Evolutionary conservation across 2,888 invertebrate genomes (phyloP), one percentile per base, ranked within the genome.

Genomic region (Neoscelio sp.): DNA sequence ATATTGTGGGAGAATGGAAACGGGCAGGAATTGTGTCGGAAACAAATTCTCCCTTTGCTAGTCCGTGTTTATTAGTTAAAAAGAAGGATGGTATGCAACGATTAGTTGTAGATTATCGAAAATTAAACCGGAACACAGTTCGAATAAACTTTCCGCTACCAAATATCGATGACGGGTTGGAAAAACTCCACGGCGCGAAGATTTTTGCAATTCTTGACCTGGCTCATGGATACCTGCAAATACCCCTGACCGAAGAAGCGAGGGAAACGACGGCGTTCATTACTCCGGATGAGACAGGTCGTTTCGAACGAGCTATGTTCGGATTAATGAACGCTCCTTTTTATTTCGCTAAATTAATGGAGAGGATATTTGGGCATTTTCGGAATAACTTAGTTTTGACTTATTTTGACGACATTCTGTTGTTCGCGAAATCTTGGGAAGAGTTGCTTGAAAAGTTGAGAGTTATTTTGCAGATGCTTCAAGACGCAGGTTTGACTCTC

Each of bases 331-430:
- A 87, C 46, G 84, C 84, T 0, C 83, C 84, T 1, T 75, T 77
- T 7, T 84, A 84, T 10, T 88, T 85, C 62, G 40, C 68, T 0
- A 77, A 80, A 30, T 26, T 71, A 6, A 80, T 87, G 78, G 82
- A 85, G 35, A 28, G 64, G 10, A 78, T 80, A 7, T 71, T 87
- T 8, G 65, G 79, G 0, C 74, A 52, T 1, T 64, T 83, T 35
- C 71, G 68, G n/a, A 74, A 76, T 28, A 74, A 76, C 5, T 40
- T 82, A 4, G 80, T 75, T 1, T 23, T 84, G 5, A 82, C 78
- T 2, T 88, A 86, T 42, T 42, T 89, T 6, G 87, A 89, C 48
- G 88, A 88, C 46, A 67, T 87, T 13, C 20, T 87, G 0, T 54
- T 86, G 0, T 30, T 33, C n/a, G 84, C 78, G 3, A 50, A 17